A percentile compares a stretch with the other conserved stretches of the same genome.
Conservation (phyloP, 2,113 vertebrate species). For the Spea bombifrons region DNA sequence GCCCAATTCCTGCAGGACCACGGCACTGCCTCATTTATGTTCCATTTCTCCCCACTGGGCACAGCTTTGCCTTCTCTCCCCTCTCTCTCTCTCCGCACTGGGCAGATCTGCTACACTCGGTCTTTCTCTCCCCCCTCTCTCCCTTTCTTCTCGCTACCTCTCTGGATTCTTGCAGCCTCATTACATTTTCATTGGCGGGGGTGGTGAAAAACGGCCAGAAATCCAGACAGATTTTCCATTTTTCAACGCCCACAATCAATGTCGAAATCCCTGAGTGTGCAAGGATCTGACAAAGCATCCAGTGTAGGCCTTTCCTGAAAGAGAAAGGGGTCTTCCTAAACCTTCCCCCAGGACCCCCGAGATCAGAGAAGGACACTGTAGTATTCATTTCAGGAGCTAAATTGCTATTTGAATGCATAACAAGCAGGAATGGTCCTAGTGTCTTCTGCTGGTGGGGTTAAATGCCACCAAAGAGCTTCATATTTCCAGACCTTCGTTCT, state of each 20-base stretch:
- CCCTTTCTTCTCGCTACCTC: background rate
- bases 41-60: background rate
- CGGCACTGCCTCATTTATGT: no score
- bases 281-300: conserved; percentile 16
- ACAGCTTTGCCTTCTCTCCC: background rate
- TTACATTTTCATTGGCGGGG: conserved; percentile 33
- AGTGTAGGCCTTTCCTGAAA: background rate
- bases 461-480: background rate
- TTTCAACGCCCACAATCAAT: conserved; percentile 30
- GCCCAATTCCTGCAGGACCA: no score
- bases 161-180: conserved; percentile 24
- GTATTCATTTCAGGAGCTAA: background rate
- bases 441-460: background rate
- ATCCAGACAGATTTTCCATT: conserved; percentile 31
- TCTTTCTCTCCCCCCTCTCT: background rate
- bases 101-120: background rate
- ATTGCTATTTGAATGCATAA: background rate
- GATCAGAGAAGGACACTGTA: background rate
- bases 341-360: background rate
- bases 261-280: conserved; percentile 25
- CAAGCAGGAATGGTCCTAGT: background rate
- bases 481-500: background rate
- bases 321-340: background rate
- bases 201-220: conserved; percentile 25
- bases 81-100: background rate